These are phyloP conservation scores for Mus minutoides DNA, from an alignment of 2,797 vertebrate genomes.

Conservation along the genomic window DNA sequence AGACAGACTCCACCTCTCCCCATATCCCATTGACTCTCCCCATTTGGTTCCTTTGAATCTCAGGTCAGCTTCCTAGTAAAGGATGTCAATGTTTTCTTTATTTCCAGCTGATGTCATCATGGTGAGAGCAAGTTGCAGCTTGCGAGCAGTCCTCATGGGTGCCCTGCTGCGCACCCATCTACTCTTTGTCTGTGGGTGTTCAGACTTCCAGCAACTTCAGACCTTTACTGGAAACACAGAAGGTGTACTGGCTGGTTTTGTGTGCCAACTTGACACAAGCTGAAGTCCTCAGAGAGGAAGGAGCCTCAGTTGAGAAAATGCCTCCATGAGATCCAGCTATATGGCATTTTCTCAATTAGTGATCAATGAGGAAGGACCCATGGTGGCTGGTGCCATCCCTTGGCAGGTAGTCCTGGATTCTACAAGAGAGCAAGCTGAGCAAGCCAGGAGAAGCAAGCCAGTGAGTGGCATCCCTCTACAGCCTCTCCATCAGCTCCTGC, in stretches of 20 bases:
- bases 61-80: not conserved
- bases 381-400: not conserved
- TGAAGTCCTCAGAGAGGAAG: not conserved
- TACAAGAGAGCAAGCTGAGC: not conserved
- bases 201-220: not conserved
- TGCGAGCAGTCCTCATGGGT: not conserved
- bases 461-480: not conserved
- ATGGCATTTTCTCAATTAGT: not conserved
- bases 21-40: too few species aligned
- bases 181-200: not conserved
- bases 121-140: not conserved
- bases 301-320: not conserved
- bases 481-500: not conserved
- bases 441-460: not conserved
- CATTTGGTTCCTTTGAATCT: not conserved
- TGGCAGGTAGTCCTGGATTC: not conserved
- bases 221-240: not conserved
- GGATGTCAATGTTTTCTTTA: not conserved
- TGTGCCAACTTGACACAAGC: not conserved
- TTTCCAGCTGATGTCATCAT: not conserved
- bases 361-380: not conserved
- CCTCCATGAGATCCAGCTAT: not conserved
- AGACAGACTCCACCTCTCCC: not conserved
- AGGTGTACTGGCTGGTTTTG: not conserved
- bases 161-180: not conserved